Evolutionary conservation across 1,140 invertebrate species (phyloP).

Genomic region (Phymorhynchus buccinoides): DNA sequence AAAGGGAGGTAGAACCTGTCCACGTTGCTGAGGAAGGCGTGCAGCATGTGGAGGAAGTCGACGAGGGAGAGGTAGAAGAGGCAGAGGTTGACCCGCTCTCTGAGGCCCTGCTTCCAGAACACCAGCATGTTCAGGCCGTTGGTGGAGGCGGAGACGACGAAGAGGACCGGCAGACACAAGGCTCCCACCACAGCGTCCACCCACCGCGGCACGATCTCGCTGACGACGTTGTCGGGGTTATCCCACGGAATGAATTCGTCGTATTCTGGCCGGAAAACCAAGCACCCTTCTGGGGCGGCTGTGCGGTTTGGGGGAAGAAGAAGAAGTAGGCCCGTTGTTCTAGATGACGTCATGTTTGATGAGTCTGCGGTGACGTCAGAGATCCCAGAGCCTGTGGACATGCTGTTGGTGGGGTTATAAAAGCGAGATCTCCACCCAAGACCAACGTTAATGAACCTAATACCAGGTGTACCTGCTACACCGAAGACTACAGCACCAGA

Average conservation of each 20-base stretch:
- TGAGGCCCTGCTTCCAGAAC: constrained; percentile 14
- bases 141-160: not conserved
- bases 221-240: not conserved
- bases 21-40: not conserved
- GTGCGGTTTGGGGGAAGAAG: not conserved
- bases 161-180: not conserved
- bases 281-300: not conserved
- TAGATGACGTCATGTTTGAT: not conserved
- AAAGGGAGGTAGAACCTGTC: not conserved
- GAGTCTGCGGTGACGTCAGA: not conserved
- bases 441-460: too few relatives aligned
- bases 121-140: constrained; percentile 6
- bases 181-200: not conserved
- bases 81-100: not conserved
- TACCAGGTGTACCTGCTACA: too few relatives aligned
- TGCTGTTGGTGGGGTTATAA: not conserved
- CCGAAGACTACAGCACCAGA: too few relatives aligned
- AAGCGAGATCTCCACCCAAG: too few relatives aligned
- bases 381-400: not conserved
- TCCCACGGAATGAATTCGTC: not conserved
- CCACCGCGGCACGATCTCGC: not conserved
- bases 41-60: not conserved
- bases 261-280: not conserved
- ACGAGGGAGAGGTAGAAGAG: constrained; percentile 11
- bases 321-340: not conserved